Conservation (phyloP, 2,888 invertebrate genomes). For the Dysmachus trigonus region DNA sequence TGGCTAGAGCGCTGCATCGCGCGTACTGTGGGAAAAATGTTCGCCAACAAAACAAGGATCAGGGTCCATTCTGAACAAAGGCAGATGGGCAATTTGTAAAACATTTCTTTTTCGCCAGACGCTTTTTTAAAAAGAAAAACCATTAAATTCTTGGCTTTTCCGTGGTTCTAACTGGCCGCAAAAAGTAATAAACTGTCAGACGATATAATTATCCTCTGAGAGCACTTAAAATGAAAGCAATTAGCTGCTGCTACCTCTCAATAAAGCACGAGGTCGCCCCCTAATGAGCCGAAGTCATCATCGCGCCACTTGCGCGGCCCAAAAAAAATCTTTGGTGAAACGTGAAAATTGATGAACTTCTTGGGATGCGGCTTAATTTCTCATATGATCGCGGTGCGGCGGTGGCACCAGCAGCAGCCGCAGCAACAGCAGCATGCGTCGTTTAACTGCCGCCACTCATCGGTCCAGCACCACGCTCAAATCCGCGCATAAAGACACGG, state of each 20-base stretch:
- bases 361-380: constrained; percentile 38
- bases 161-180: constrained; percentile 30
- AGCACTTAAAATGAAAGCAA: constrained; percentile 51
- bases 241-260: constrained; percentile 52
- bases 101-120: neutral
- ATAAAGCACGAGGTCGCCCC: constrained; percentile 52
- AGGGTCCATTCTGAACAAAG: neutral
- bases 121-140: constrained; percentile 21
- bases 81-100: neutral
- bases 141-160: constrained; percentile 10
- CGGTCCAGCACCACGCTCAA: neutral
- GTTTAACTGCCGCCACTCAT: constrained; percentile 4
- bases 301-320: neutral
- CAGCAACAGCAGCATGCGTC: constrained; percentile 30
- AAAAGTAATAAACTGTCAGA: constrained; percentile 41
- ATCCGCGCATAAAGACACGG: neutral
- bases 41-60: neutral
- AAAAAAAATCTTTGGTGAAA: neutral
- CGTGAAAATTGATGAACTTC: constrained; percentile 40
- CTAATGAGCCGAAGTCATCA: constrained; percentile 51
- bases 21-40: neutral
- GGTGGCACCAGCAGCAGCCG: no score
- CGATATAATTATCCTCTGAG: constrained; percentile 38
- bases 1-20: neutral
- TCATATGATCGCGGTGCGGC: constrained; percentile 5